phyloP scores from a whole-genome alignment of 2,888 invertebrate genomes.

The Formica aserva region DNA sequence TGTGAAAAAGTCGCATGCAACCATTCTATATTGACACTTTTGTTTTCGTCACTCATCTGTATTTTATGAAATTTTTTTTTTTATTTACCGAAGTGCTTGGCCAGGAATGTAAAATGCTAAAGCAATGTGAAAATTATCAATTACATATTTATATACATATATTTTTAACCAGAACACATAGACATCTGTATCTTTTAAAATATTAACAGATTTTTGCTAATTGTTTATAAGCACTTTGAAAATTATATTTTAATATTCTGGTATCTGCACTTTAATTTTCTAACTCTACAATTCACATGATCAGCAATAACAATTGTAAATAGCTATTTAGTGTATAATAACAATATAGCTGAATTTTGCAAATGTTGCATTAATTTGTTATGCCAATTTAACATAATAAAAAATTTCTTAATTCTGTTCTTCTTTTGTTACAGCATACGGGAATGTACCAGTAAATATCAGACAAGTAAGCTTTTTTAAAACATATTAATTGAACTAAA shows the following conservation, averaged over 20 bases:
- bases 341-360: conserved; percentile 8
- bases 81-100: conserved; percentile 12
- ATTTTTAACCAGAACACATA: background rate
- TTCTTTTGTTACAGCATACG: conserved; percentile 84
- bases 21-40: conserved; percentile 29
- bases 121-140: conserved; percentile 4
- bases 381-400: background rate
- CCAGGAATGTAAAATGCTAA: conserved; percentile 19
- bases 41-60: background rate
- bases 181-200: background rate
- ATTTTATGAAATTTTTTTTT: background rate
- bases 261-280: conserved; percentile 28
- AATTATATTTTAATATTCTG: conserved; percentile 14
- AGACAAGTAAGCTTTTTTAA: conserved; percentile 80
- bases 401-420: conserved; percentile 32
- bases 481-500: conserved; percentile 4
- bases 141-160: conserved; percentile 1
- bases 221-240: conserved; percentile 9
- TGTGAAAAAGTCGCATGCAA: conserved; percentile 48
- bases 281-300: conserved; percentile 25
- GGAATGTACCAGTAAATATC: conserved; percentile 82
- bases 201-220: background rate
- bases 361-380: conserved; percentile 3
- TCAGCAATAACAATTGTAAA: conserved; percentile 40
- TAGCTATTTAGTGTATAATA: conserved; percentile 9